These are phyloP conservation scores for Fragum fragum DNA, from an alignment of 2,888 invertebrate genomes.

Conservation along the genomic window DNA sequence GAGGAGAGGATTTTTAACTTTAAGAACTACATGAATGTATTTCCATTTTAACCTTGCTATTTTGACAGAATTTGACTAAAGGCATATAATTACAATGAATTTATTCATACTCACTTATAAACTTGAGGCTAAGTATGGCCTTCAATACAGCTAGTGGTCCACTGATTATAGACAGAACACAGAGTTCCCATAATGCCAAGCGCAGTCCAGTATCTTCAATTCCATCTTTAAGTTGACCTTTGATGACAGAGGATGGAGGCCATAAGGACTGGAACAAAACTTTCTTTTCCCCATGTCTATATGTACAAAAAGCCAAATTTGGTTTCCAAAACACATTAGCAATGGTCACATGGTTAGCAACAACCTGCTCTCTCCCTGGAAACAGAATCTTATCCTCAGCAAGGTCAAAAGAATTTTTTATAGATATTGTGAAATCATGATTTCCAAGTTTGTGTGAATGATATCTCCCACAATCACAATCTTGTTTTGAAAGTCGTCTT, in stretches of 20 bases:
- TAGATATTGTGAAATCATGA: constrained; percentile 1
- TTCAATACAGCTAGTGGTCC: constrained; percentile 75
- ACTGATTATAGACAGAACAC: constrained; percentile 72
- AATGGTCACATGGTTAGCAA: constrained; percentile 63
- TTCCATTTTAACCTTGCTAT: too few relatives aligned
- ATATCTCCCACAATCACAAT: constrained; percentile 52
- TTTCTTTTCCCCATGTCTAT: constrained; percentile 69
- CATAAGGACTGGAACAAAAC: constrained; percentile 77
- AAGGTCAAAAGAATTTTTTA: background rate
- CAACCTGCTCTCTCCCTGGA: constrained; percentile 44
- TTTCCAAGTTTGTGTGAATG: constrained; percentile 49
- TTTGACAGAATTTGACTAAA: too few relatives aligned
- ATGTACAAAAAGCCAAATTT: constrained; percentile 74
- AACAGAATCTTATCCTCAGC: background rate
- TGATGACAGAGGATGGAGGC: constrained; percentile 69
- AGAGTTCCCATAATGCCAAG: constrained; percentile 75
- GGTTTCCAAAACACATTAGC: constrained; percentile 81
- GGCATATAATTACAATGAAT: too few relatives aligned
- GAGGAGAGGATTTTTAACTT: too few relatives aligned
- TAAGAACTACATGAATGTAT: too few relatives aligned
- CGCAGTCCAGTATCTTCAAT: constrained; percentile 68
- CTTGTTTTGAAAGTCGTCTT: background rate
- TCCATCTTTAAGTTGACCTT: constrained; percentile 66
- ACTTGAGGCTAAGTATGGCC: constrained; percentile 72
- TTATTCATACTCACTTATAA: constrained; percentile 77